Base-by-base conservation (phyloP, 2,888 invertebrate genomes). In the Ecliptopera silaceata region DNA sequence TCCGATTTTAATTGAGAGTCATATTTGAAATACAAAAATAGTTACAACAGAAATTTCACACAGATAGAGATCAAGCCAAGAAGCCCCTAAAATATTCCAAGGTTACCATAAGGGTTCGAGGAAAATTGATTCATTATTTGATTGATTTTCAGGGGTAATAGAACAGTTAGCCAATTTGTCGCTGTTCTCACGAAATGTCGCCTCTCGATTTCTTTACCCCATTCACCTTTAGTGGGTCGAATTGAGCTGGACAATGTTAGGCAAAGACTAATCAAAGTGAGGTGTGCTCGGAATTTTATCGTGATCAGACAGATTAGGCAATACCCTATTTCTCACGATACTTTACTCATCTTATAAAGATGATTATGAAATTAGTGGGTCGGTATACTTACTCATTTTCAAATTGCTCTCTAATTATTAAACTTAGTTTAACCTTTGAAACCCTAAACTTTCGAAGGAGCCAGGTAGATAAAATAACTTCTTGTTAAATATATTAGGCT, bases 301-400 rank as follows among this genome's bases (percentile, higher is more conserved):
- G 78, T 75, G 79, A 77, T 75, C 69, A 61, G 55, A 56, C 54
- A 66, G 68, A 71, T 82, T 72, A 66, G 53, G 80, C 72, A 82
- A 83, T 70, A 66, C 48, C 50, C 56, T 63, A 69, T 71, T 79
- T 83, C 83, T 78, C 82, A 83, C 81, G 79, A 75, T 69, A 69
- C 57, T 59, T 62, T 63, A 57, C 49, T 65, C 62, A 62, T 68
- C 59, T 50, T 48, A 43, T 32, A 46, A 70, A 61, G 31, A 12
- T 49, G 8, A 18, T 41, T 34, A 22, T 22, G 8, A 22, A 49
- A 49, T 31, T 20, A 20, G 22, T 12, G 17, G 38, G 31, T 31
- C 4, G 1, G 2, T 15, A 10, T 36, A 15, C 8, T 0, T 36
- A 15, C 8, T 0, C 12, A 36, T 15, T 10, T 26, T 6, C 10